Percentiles rank a stretch among this genome's conserved stretches.
Evolutionary conservation across 2,113 vertebrate species (phyloP).

Genomic region (Rhinichthys klamathensis): DNA sequence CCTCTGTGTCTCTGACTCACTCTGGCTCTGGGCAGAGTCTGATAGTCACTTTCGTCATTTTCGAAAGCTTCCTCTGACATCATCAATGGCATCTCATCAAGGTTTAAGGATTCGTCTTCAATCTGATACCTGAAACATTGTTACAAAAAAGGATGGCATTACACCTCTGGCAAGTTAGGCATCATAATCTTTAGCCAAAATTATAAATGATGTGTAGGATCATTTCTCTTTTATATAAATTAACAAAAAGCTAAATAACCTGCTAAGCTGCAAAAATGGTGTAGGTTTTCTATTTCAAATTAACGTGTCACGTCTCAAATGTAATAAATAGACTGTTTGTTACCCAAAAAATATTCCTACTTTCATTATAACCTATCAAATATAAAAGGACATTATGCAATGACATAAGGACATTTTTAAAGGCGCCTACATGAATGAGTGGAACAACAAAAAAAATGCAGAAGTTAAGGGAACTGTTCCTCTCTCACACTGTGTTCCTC

Average conservation of each 20-base stretch:
- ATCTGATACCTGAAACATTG: slow-evolving; percentile 82
- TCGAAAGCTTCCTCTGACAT: slow-evolving; percentile 99
- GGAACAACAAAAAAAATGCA: slow-evolving; percentile 1
- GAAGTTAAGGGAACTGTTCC: slow-evolving; percentile 14
- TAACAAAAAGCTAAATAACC: neutral
- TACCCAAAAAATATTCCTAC: neutral
- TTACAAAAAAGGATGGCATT: neutral
- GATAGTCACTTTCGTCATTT: slow-evolving; percentile 96
- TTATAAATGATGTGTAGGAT: neutral
- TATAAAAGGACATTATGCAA: neutral
- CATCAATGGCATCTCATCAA: slow-evolving; percentile 99
- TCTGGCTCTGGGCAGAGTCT: slow-evolving; percentile 90
- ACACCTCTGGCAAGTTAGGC: neutral
- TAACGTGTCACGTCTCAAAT: neutral
- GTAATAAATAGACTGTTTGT: neutral
- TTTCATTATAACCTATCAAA: neutral
- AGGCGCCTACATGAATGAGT: slow-evolving; percentile 14
- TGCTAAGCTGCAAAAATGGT: neutral
- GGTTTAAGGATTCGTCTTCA: slow-evolving; percentile 90
- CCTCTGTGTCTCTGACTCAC: slow-evolving; percentile 79
- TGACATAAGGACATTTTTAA: neutral
- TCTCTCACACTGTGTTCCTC: slow-evolving; percentile 35
- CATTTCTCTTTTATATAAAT: neutral
- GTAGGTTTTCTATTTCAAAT: neutral
- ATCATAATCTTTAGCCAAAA: neutral